Evolutionary conservation across 2,888 invertebrate species (phyloP).

Genomic region (Mythimna vitellina): DNA sequence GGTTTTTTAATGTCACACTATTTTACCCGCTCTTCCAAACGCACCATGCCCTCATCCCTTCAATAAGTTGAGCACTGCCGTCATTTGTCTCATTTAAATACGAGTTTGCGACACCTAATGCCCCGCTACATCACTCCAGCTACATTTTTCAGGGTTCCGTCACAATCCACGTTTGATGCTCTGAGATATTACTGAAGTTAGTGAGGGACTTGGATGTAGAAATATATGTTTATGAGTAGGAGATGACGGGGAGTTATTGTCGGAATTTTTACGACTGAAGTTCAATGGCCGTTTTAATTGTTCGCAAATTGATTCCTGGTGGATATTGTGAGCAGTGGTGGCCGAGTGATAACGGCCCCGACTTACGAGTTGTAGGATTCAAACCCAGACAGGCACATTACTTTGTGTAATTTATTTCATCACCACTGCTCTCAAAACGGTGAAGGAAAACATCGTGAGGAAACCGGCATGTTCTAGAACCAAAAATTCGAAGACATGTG

Average conservation of each 20-base stretch:
- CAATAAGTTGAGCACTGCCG: conserved; percentile 60
- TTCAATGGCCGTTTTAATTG: too few relatives aligned
- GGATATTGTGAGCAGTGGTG: too few relatives aligned
- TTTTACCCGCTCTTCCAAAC: conserved; percentile 6
- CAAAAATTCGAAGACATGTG: too few relatives aligned
- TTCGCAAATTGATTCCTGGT: too few relatives aligned
- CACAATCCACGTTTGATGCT: conserved; percentile 66
- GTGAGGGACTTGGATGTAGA: neutral
- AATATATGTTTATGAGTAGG: neutral
- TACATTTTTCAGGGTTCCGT: conserved; percentile 77
- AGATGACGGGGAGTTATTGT: neutral
- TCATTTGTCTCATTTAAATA: conserved; percentile 88
- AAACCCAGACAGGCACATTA: too few relatives aligned
- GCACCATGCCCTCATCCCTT: conserved; percentile 35
- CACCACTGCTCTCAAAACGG: too few relatives aligned
- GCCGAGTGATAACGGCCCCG: too few relatives aligned
- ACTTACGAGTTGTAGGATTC: too few relatives aligned
- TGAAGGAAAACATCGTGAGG: too few relatives aligned
- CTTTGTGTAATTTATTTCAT: too few relatives aligned
- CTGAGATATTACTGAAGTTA: conserved; percentile 45
- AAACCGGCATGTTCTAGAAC: too few relatives aligned
- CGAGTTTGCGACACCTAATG: conserved; percentile 83
- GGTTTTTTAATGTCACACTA: neutral
- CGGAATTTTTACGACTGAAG: too few relatives aligned
- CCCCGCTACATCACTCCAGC: conserved; percentile 73